Conservation (phyloP, 2,888 invertebrate genomes). For the Folsomia manolachei region DNA sequence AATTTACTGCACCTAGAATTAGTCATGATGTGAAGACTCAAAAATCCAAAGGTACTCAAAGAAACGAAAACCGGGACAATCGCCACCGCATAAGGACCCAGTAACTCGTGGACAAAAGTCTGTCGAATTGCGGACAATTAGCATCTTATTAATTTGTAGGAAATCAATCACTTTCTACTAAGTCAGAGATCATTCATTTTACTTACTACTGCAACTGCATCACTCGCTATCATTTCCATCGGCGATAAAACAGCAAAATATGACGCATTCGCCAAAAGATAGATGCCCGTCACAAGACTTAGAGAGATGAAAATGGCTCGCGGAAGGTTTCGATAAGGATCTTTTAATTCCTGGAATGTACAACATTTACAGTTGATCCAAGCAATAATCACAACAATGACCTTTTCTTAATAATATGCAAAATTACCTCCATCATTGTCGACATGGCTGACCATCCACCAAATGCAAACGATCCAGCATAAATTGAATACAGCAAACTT, state of each 20-base stretch:
- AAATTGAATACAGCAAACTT: constrained; percentile 38
- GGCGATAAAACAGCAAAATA: constrained; percentile 84
- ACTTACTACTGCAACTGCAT: constrained; percentile 92
- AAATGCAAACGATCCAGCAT: constrained; percentile 45
- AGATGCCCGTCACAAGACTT: constrained; percentile 81
- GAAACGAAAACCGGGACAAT: constrained; percentile 89
- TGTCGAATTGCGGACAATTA: constrained; percentile 54
- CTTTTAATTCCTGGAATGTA: no score
- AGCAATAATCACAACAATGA: no score
- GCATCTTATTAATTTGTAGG: not conserved
- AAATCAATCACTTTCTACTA: not conserved
- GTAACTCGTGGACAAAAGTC: constrained; percentile 77
- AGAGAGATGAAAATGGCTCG: constrained; percentile 86
- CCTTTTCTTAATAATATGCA: no score
- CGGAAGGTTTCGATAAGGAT: constrained; percentile 31
- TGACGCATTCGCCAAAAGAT: constrained; percentile 82
- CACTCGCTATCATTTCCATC: constrained; percentile 76
- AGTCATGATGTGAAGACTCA: constrained; percentile 93
- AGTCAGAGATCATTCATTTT: not conserved
- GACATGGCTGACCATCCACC: constrained; percentile 42
- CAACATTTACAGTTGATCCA: no score
- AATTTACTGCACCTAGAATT: constrained; percentile 67
- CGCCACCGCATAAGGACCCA: constrained; percentile 68
- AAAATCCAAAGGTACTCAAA: constrained; percentile 84
- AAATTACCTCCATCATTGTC: constrained; percentile 49